Evolutionary conservation across 2,113 vertebrate genomes (phyloP).

Genomic region (Pelvicachromis taeniatus): DNA sequence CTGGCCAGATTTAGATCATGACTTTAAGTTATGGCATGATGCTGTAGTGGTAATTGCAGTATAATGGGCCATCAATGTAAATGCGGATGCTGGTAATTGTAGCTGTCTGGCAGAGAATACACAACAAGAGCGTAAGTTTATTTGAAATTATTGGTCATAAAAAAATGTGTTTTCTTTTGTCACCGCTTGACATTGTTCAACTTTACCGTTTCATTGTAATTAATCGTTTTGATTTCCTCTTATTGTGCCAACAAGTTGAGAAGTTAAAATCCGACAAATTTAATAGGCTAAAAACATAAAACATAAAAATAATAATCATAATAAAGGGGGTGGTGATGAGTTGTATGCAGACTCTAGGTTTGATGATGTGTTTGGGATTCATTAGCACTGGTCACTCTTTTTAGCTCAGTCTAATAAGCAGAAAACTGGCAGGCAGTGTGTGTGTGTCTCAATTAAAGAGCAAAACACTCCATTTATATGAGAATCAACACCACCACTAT

Average conservation of each 20-base stretch:
- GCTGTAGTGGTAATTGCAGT: slow-evolving; percentile 52
- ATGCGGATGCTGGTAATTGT: slow-evolving; percentile 48
- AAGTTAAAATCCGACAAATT: background rate
- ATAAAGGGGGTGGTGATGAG: background rate
- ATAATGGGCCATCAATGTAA: slow-evolving; percentile 58
- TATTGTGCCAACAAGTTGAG: slow-evolving; percentile 18
- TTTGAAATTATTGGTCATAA: slow-evolving; percentile 11
- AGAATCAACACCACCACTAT: slow-evolving; percentile 43
- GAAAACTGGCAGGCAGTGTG: slow-evolving; percentile 21
- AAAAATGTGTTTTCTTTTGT: background rate
- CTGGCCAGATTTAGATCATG: slow-evolving; percentile 61
- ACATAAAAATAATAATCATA: background rate
- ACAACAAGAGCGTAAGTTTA: slow-evolving; percentile 15
- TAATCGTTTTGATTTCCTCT: slow-evolving; percentile 2
- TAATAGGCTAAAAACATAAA: background rate
- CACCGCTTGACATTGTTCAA: background rate
- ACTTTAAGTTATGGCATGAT: slow-evolving; percentile 54
- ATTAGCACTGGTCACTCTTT: slow-evolving; percentile 51
- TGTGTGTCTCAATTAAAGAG: slow-evolving; percentile 47
- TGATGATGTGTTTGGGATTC: slow-evolving; percentile 40
- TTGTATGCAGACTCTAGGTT: background rate
- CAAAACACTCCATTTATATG: slow-evolving; percentile 50
- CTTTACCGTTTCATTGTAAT: background rate
- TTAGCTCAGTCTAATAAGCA: slow-evolving; percentile 37
- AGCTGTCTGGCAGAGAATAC: slow-evolving; percentile 36